phyloP scores from a whole-genome alignment of 2,113 vertebrate genomes.

The Corythaixoides concolor region DNA sequence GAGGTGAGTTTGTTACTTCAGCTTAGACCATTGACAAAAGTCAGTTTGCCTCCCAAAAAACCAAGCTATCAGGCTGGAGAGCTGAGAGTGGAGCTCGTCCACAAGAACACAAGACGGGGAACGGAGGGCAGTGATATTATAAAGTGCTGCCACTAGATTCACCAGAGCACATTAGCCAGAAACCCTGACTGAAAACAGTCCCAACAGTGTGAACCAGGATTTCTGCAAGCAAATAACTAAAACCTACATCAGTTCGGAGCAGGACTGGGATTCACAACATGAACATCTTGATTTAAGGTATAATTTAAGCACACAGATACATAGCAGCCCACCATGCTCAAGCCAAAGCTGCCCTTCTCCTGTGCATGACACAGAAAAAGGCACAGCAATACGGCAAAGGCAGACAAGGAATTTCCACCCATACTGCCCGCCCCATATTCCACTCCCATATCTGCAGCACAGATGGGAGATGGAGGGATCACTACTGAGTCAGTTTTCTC shows the following conservation, averaged over 20 bases:
- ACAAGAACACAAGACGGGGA: neutral
- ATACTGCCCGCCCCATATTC: neutral
- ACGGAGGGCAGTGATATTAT: neutral
- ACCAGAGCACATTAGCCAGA: neutral
- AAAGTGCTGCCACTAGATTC: neutral
- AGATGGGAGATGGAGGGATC: neutral
- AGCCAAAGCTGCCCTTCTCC: neutral
- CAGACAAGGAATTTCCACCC: neutral
- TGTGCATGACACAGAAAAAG: accelerated
- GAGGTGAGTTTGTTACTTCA: neutral
- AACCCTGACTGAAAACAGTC: neutral
- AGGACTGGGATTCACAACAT: accelerated
- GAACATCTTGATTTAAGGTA: neutral
- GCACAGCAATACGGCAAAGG: accelerated
- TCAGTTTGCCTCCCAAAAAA: accelerated
- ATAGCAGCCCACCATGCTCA: neutral
- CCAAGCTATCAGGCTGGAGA: neutral
- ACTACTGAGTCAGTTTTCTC: accelerated
- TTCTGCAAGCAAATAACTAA: neutral
- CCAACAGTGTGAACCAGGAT: neutral
- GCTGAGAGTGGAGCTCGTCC: neutral
- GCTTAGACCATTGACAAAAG: neutral
- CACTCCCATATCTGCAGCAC: accelerated
- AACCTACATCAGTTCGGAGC: neutral
- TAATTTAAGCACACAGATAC: accelerated